Percentiles rank a stretch among this genome's conserved stretches.
These are phyloP conservation scores for Drosophila ambigua DNA, from an alignment of 1,140 invertebrate genomes.

Conservation along the genomic window DNA sequence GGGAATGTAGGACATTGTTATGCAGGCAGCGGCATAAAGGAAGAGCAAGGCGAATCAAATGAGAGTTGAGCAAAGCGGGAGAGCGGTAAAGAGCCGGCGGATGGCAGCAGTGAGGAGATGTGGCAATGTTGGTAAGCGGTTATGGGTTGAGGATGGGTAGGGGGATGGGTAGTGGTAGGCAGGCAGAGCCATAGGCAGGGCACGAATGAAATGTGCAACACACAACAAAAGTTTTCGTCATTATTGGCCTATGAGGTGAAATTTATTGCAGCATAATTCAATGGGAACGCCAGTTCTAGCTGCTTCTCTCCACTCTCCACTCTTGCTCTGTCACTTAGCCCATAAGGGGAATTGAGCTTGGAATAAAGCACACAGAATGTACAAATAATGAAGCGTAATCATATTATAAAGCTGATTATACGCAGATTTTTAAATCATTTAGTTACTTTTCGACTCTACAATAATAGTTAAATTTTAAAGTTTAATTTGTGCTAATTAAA, in stretches of 20 bases:
- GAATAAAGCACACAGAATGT: too few species aligned
- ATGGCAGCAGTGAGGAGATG: background rate
- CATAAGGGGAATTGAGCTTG: background rate
- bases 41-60: constrained; percentile 13
- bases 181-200: constrained; percentile 35
- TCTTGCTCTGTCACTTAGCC: background rate
- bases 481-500: too few species aligned
- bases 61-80: constrained; percentile 2
- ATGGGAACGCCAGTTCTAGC: constrained; percentile 30
- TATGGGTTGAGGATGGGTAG: background rate
- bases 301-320: constrained; percentile 1
- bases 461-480: too few species aligned
- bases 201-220: constrained; percentile 68
- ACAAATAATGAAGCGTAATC: too few species aligned
- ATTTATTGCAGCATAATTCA: constrained; percentile 80
- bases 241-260: constrained; percentile 81
- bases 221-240: constrained; percentile 81
- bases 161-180: background rate
- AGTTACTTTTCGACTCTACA: too few species aligned
- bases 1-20: constrained; percentile 77
- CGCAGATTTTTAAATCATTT: too few species aligned
- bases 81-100: background rate
- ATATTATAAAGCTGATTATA: too few species aligned
- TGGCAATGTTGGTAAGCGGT: background rate
- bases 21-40: constrained; percentile 57